Base-by-base conservation (phyloP, 2,888 invertebrate species). In the Hydrotaea diabolus region DNA sequence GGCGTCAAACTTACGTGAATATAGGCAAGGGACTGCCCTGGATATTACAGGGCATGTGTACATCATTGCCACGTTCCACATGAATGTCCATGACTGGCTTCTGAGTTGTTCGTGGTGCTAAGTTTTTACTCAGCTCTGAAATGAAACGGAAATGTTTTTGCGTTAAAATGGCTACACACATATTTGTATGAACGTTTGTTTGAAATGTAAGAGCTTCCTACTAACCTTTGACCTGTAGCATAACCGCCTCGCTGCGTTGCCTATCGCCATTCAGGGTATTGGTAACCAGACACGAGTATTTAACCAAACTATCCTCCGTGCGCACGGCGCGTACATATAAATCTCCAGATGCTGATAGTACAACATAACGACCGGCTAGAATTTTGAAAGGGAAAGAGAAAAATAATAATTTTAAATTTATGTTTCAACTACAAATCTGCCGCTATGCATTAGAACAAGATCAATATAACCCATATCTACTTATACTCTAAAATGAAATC, bases 251-350 rank as follows among this genome's bases (percentile, higher is more conserved):
- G 89, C 96, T 96, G 87, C 96, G 94, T 86, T 95, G 94, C 71
- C 96, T 93, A 89, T 96, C 96, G 0, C 96, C 96, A 0, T 96
- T 97, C 43, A 97, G 93, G 0, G 95, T 94, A 91, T 97, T 97
- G 19, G 96, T 94, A n/a, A 97, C 96, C 77, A 96, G 94, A 91
- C 98, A 98, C 31, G 96, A 95, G 91, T 96, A 97, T 87, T 95
- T 95, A 0, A 95, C 95, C 86, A 95, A 93, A 5, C 95, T 94
- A 92, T 97, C 97, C 87, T 96, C 96, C 0, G 94, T 91, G 39
- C 95, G 94, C 57, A 96, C 95, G 15, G 95, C 94, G 53, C 96
- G 94, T 77, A 97, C 94, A 88, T 96, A 95, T 76, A 97, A 93
- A 85, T 95, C 95, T 13, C 96, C 96, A 66, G 95, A 94, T 59